Percentiles rank a stretch among this genome's conserved stretches.
phyloP scores from a whole-genome alignment of 2,797 vertebrate genomes.

The Prionace glauca region DNA sequence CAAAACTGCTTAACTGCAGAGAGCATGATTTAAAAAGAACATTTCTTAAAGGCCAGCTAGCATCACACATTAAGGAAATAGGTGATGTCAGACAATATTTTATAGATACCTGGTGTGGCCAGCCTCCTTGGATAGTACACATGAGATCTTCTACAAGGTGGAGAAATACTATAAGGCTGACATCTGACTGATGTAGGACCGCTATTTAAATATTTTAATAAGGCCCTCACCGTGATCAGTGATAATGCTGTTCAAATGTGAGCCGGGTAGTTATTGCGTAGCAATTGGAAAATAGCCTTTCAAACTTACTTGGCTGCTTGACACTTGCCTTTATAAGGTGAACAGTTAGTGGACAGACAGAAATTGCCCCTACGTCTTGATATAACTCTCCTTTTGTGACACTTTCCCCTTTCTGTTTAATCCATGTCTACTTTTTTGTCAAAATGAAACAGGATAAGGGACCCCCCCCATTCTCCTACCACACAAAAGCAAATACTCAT shows the following conservation, averaged over 20 bases:
- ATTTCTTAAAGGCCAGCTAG: too few relatives aligned
- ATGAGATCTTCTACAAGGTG: background rate
- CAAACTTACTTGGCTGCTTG: background rate
- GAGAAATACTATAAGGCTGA: background rate
- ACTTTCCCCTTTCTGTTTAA: background rate
- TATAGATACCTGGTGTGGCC: background rate
- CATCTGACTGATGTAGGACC: background rate
- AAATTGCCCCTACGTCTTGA: background rate
- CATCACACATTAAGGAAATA: background rate
- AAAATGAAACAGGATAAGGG: background rate
- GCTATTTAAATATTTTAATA: background rate
- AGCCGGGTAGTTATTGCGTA: background rate
- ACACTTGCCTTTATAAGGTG: background rate
- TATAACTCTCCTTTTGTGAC: background rate
- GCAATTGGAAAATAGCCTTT: background rate
- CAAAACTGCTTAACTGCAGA: too few relatives aligned
- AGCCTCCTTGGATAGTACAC: too few relatives aligned
- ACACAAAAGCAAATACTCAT: background rate
- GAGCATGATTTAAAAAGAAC: too few relatives aligned
- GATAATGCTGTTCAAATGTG: background rate
- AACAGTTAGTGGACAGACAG: background rate
- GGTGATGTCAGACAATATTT: background rate
- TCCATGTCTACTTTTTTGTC: background rate
- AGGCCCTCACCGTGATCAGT: background rate
- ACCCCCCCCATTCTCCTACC: background rate